phyloP scores from a whole-genome alignment of 2,888 invertebrate species.

The Candidula unifasciata region DNA sequence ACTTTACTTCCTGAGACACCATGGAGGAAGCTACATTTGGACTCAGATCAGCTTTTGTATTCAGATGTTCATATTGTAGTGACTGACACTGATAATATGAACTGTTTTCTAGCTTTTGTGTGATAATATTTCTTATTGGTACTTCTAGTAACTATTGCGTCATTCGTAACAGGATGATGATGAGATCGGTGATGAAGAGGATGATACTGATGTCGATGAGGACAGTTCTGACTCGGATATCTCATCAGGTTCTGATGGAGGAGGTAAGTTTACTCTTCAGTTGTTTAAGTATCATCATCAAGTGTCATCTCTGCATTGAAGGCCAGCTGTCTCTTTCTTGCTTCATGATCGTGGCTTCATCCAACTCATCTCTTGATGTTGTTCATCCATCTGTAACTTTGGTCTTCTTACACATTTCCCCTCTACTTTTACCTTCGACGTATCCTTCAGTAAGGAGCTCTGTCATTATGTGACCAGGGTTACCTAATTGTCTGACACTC shows the following conservation, averaged over 20 bases:
- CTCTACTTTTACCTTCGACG: no score
- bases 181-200: constrained; percentile 63
- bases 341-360: no score
- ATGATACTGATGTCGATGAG: constrained; percentile 68
- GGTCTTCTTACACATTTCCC: no score
- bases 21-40: no score
- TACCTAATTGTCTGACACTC: no score
- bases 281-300: background rate
- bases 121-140: background rate
- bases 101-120: background rate
- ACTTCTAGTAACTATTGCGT: background rate
- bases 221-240: constrained; percentile 63
- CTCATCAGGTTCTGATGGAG: constrained; percentile 43
- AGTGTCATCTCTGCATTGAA: background rate
- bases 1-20: no score
- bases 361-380: no score
- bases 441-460: no score
- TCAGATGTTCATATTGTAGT: background rate
- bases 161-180: constrained; percentile 45
- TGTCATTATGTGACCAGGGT: no score
- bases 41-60: no score
- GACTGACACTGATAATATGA: background rate
- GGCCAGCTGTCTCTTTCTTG: no score
- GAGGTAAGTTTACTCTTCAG: constrained; percentile 4
- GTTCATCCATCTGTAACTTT: no score